A percentile compares a stretch with the other conserved stretches of the same genome.
These are phyloP conservation scores for Himalopsyche japonica DNA, from an alignment of 2,888 invertebrate species.

Conservation along the genomic window DNA sequence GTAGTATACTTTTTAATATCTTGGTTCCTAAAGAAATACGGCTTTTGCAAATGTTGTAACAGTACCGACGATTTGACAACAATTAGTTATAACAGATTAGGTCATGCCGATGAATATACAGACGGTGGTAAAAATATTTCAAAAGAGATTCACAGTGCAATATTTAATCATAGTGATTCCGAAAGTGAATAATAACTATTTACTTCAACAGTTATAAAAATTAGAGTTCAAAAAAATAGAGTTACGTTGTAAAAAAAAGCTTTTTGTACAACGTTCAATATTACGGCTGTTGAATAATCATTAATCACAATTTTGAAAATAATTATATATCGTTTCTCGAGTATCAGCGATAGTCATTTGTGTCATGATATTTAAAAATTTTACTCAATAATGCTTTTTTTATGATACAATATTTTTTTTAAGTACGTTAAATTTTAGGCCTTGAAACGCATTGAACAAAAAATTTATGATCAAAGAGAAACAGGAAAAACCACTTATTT, in stretches of 20 bases:
- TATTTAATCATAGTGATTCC: constrained; percentile 31
- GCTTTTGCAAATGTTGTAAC: constrained; percentile 11
- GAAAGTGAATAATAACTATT: constrained; percentile 20
- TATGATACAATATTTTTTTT: too few relatives aligned
- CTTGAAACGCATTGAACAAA: too few relatives aligned
- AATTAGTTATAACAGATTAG: constrained; percentile 35
- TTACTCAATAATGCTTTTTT: too few relatives aligned
- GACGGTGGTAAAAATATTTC: constrained; percentile 15
- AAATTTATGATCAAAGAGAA: too few relatives aligned
- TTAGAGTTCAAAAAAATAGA: too few relatives aligned
- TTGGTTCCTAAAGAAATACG: constrained; percentile 8
- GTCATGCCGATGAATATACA: constrained; percentile 8
- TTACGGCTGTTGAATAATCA: too few relatives aligned
- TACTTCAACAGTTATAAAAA: too few relatives aligned
- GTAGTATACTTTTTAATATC: constrained; percentile 40
- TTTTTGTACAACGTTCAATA: too few relatives aligned
- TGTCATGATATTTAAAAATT: neutral
- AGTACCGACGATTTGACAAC: neutral
- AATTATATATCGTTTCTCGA: neutral
- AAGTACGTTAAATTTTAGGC: too few relatives aligned
- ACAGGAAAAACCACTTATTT: too few relatives aligned
- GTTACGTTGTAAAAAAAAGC: too few relatives aligned
- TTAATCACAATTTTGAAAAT: too few relatives aligned
- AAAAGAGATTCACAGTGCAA: constrained; percentile 35
- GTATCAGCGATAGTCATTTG: neutral